Evolutionary conservation across 1,140 invertebrate species (phyloP), one percentile per base, ranked within the genome.

Genomic region (Aethina tumida): DNA sequence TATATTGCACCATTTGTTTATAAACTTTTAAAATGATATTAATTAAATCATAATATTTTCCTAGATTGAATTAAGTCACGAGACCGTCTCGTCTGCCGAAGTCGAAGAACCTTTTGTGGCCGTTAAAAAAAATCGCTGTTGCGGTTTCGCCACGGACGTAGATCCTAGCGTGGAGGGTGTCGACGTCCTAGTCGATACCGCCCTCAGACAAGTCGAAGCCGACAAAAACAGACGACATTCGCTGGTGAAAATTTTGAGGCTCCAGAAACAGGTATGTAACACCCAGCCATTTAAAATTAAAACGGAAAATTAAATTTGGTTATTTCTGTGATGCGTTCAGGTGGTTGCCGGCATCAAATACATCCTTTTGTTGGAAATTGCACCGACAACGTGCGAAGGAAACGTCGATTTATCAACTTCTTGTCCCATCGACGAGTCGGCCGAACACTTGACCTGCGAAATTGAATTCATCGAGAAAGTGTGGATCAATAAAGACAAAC

Each of bases 271-370:
- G 43, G 56, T 58, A 43, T 37, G 28, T 19, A 32, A 36, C 27
- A 36, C 7, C 12, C 7, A 15, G n/a, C 22, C 10, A 25, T 32
- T 3, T n/a, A 27, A 15, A 14, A 35, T 35, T 9, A 12, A 22
- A 7, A 25, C 25, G 12, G 2, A 7, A 27, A 28, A 27, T 41
- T 9, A 12, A 4, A 18, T 2, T 9, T 4, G 7, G 3, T 10
- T 16, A 28, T 22, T 35, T 5, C 8, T 19, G 18, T 40, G 14
- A n/a, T 41, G 22, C 28, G 40, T 49, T 27, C 43, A 59, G 58
- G 47, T 62, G 24, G 53, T 58, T 21, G 35, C 49, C 32, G 58
- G 58, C 6, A 41, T 60, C 9, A 60, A 60, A 45, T 61, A 56
- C 29, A 46, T 55, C 13, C 31, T 60, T 24, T 20, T 49, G 13